Conservation (phyloP, 2,113 vertebrate genomes). For the Charadrius vociferus region DNA sequence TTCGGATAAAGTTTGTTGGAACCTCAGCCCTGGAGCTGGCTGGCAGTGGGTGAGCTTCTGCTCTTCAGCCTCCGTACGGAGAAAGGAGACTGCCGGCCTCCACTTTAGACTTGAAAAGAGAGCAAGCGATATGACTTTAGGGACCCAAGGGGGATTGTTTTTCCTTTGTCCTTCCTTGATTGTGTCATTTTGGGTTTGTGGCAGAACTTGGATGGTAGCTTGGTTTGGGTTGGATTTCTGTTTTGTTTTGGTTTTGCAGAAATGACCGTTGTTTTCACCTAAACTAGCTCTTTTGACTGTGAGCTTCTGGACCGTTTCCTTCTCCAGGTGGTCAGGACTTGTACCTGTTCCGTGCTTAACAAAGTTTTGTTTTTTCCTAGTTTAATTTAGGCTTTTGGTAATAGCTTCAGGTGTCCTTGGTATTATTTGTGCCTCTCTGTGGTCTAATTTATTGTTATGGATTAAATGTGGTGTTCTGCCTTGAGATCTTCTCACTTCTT, state of each 20-base stretch:
- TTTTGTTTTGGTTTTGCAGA: background rate
- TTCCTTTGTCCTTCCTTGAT: background rate
- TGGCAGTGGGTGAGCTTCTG: background rate
- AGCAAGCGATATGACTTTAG: background rate
- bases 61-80: background rate
- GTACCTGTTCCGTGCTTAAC: background rate
- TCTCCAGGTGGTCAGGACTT: background rate
- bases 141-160: background rate
- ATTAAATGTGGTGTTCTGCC: background rate
- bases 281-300: background rate
- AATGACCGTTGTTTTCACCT: background rate
- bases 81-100: background rate
- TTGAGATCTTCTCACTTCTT: background rate
- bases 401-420: background rate
- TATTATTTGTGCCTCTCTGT: background rate
- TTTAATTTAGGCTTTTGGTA: background rate
- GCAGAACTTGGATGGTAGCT: background rate
- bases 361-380: background rate
- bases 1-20: background rate
- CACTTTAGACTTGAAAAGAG: background rate
- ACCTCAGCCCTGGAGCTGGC: background rate
- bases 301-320: background rate
- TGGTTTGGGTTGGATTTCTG: background rate
- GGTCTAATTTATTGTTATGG: background rate
- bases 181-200: background rate